Conservation (phyloP, 2,888 invertebrate genomes). For the Ichneumoninae sp. region DNA sequence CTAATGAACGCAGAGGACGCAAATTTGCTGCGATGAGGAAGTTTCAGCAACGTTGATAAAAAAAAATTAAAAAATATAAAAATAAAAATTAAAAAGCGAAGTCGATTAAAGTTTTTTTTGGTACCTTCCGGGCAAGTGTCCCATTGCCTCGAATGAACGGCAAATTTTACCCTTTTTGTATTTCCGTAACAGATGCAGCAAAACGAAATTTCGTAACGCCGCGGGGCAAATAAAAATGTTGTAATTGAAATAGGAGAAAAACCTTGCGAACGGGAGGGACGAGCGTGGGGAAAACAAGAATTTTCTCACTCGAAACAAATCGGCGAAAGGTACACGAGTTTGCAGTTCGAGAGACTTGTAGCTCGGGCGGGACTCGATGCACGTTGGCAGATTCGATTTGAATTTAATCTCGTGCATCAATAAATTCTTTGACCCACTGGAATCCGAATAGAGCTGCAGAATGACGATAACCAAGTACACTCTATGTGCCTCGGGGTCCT, state of each 20-base stretch:
- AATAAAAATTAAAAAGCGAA: no score
- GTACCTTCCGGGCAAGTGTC: no score
- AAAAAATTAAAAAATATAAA: no score
- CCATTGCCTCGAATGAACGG: no score
- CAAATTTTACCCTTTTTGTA: neutral
- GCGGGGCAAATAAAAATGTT: neutral
- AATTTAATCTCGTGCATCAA: constrained; percentile 40
- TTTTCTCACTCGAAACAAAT: neutral
- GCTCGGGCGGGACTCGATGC: neutral
- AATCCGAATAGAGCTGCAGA: constrained; percentile 38
- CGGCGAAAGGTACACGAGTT: neutral
- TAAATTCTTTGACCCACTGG: constrained; percentile 38
- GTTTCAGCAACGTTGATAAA: no score
- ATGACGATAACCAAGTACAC: constrained; percentile 20
- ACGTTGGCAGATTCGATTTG: constrained; percentile 12
- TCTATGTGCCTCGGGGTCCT: constrained; percentile 12
- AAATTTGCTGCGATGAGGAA: neutral
- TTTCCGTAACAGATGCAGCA: neutral
- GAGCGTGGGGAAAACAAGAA: neutral
- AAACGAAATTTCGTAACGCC: neutral
- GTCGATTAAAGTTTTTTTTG: neutral
- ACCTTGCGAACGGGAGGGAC: neutral
- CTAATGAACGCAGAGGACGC: neutral
- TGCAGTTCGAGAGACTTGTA: neutral
- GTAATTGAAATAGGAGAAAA: neutral